A percentile compares a stretch with the other conserved stretches of the same genome.
These are phyloP conservation scores for Phrynocephalus forsythii DNA, from an alignment of 2,797 vertebrate species.

Conservation along the genomic window DNA sequence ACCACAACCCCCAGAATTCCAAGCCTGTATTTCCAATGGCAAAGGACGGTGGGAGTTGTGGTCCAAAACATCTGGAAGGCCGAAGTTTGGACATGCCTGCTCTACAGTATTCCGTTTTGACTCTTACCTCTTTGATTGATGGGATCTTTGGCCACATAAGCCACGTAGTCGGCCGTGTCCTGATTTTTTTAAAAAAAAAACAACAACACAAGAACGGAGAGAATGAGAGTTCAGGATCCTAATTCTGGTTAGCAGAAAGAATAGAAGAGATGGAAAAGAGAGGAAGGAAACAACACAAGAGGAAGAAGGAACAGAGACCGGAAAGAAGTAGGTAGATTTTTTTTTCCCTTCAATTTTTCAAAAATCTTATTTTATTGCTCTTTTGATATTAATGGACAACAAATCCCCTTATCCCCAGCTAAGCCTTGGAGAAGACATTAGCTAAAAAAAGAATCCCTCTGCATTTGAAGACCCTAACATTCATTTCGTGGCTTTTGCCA, in stretches of 20 bases:
- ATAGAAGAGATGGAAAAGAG: rapidly evolving
- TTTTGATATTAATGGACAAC: no score
- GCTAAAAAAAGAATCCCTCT: no score
- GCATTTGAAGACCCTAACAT: no score
- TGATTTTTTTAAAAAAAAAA: slow-evolving; percentile 59
- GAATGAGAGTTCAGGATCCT: not conserved
- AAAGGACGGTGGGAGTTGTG: no score
- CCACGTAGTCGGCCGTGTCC: slow-evolving; percentile 96
- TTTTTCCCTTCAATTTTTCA: not conserved
- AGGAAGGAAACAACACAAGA: not conserved
- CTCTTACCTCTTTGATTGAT: slow-evolving; percentile 95
- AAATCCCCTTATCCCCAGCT: no score
- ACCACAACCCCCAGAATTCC: no score
- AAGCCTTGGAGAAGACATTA: no score
- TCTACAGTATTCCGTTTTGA: not conserved
- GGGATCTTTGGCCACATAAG: slow-evolving; percentile 97
- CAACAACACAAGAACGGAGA: slow-evolving; percentile 45
- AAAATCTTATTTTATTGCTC: not conserved
- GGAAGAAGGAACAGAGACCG: no score
- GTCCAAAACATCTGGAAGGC: no score
- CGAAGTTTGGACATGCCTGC: no score
- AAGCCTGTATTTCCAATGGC: no score
- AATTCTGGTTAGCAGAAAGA: not conserved
- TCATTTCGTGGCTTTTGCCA: no score
- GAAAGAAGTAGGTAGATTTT: not conserved